These are phyloP conservation scores for Neria commutata DNA, from an alignment of 2,888 invertebrate species.

Conservation along the genomic window DNA sequence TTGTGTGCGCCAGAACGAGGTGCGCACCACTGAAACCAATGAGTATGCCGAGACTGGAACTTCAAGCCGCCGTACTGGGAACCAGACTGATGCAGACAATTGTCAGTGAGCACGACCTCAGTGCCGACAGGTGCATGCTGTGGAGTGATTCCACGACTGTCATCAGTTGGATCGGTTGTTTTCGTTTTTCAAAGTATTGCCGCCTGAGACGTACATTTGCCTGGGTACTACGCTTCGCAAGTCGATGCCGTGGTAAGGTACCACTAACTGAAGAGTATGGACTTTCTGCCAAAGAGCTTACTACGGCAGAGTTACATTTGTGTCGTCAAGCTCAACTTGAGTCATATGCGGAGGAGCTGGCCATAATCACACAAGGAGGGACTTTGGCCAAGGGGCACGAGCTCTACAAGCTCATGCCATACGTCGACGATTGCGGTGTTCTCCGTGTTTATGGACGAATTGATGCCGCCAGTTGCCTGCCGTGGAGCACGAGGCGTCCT, in stretches of 20 bases:
- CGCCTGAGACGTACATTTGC: background rate
- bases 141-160: slow-evolving; percentile 20
- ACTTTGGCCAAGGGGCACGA: background rate
- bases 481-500: slow-evolving; percentile 11
- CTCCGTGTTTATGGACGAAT: slow-evolving; percentile 19
- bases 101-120: background rate
- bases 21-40: slow-evolving; percentile 18
- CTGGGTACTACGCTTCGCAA: slow-evolving; percentile 4
- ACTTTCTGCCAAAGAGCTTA: slow-evolving; percentile 6
- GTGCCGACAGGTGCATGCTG: background rate
- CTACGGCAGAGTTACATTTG: background rate
- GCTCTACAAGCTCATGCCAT: slow-evolving; percentile 13
- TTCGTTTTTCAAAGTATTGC: slow-evolving; percentile 12
- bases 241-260: background rate
- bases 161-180: slow-evolving; percentile 32
- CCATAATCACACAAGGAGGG: background rate
- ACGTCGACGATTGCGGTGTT: slow-evolving; percentile 14
- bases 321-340: slow-evolving; percentile 13
- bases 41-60: slow-evolving; percentile 15
- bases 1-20: slow-evolving; percentile 19
- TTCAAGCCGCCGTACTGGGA: slow-evolving; percentile 23
- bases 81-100: slow-evolving; percentile 13
- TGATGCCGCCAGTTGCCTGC: slow-evolving; percentile 20
- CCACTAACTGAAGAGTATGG: background rate
- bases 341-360: slow-evolving; percentile 1